Conservation (phyloP, 2,113 vertebrate species). For the Isurus oxyrinchus region DNA sequence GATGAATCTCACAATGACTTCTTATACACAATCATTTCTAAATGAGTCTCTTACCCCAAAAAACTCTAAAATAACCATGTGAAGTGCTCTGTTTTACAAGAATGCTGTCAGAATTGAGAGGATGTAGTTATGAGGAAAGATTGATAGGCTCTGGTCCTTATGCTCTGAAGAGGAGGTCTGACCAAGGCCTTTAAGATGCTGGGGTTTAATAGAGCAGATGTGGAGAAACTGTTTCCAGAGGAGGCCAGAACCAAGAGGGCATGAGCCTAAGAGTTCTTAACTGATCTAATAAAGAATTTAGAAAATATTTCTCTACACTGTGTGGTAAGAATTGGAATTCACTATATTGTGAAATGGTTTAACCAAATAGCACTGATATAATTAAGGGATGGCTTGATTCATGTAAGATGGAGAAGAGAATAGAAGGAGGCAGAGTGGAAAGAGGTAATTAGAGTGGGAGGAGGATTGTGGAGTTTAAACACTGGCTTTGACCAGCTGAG, state of each 20-base stretch:
- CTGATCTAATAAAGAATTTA: not conserved
- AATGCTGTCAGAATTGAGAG: not conserved
- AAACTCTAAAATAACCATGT: not conserved
- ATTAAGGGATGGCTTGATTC: not conserved
- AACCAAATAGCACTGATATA: not conserved
- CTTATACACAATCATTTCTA: not conserved
- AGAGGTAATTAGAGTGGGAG: not conserved
- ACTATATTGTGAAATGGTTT: not conserved
- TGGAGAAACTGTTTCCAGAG: not conserved
- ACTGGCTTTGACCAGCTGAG: not conserved
- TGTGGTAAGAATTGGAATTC: not conserved
- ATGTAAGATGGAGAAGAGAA: not conserved
- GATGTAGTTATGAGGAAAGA: not conserved
- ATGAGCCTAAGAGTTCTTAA: not conserved
- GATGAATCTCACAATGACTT: too few species aligned
- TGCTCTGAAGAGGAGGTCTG: not conserved
- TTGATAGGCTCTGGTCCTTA: not conserved
- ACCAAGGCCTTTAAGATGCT: not conserved
- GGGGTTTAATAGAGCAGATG: not conserved
- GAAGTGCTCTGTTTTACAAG: not conserved
- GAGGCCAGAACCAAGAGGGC: not conserved
- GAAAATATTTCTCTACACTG: not conserved
- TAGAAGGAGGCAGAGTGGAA: not conserved
- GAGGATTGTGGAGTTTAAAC: not conserved
- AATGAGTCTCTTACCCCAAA: not conserved